Evolutionary conservation across 2,113 vertebrate genomes (phyloP), one percentile per base, ranked within the genome.

Genomic region (Arenaria interpres): DNA sequence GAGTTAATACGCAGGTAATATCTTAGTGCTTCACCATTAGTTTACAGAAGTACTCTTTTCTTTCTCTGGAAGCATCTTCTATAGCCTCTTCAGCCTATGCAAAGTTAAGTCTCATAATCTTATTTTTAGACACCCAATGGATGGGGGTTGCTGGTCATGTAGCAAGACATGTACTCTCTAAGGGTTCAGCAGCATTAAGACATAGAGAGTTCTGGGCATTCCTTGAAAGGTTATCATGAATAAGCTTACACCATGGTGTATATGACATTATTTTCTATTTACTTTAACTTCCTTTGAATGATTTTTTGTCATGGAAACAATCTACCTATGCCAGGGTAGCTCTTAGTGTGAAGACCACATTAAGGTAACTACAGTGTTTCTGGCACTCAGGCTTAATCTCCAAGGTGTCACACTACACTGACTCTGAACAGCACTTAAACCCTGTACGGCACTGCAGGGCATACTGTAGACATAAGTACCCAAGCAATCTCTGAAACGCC

Each of bases 401-500:
- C n/a, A 33, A 79, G 25, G 6, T 77, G 25, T 43, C 1, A 0
- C 3, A 30, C 16, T 37, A 6, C 11, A 60, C 13, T 3, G 2
- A 37, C 11, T 23, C 30, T 35, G 46, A 60, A 45, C 11, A 62
- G 10, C 13, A 62, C 19, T 43, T 43, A 37, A 13, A 35, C 15
- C 18, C 21, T 64, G 1, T 27, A 60, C 0, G 5, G 30, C 27
- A 28, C 17, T 32, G 27, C 64, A 64, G 15, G 14, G 21, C 8
- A 35, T 33, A 24, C 18, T 59, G n/a, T 35, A 46, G 39, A 53
- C 6, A 7, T 53, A 77, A 39, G 50, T 59, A 76, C 2, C 4
- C 23, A 81, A 94, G n/a, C 9, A 87, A 17, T 3, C 14, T 20
- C n/a, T 56, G 48, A 90, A 82, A 37, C 20, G 4, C 18, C 7